Evolutionary conservation across 2,113 vertebrate species (phyloP).

Genomic region (Hoplias malabaricus): DNA sequence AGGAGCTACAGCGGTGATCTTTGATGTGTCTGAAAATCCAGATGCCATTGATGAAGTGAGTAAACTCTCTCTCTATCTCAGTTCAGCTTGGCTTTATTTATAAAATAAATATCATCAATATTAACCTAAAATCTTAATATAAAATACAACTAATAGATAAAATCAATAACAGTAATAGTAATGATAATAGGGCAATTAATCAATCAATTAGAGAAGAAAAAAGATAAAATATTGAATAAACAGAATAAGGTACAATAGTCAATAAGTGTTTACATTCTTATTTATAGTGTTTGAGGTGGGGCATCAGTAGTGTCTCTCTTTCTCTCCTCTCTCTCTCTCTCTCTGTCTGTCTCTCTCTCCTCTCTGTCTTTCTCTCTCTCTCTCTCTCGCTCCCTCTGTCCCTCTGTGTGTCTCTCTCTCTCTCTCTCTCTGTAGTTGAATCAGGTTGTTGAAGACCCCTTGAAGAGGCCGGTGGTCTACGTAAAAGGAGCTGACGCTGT

Average conservation of each 20-base stretch:
- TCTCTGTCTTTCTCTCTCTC: neutral
- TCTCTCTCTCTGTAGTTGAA: constrained; percentile 79
- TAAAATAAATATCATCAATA: no score
- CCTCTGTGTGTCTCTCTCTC: neutral
- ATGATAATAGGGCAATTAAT: constrained; percentile 24
- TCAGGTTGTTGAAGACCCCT: constrained; percentile 89
- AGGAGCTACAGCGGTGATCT: constrained; percentile 97
- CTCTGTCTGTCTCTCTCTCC: neutral
- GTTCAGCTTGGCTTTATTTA: no score
- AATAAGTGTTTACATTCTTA: no score
- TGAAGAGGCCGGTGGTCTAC: constrained; percentile 96
- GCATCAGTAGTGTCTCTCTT: neutral
- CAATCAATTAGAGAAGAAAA: no score
- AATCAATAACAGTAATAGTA: neutral
- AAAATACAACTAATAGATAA: no score
- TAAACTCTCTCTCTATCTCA: neutral
- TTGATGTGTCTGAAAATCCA: constrained; percentile 98
- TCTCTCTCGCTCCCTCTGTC: neutral
- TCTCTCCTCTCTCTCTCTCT: neutral
- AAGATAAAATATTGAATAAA: no score
- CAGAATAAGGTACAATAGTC: no score
- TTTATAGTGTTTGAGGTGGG: no score
- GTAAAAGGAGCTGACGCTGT: constrained; percentile 98
- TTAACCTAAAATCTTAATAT: no score
- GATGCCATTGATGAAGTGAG: constrained; percentile 97